Percentiles rank a stretch among this genome's conserved stretches.
Evolutionary conservation across 1,140 invertebrate species (phyloP).

Genomic region (Conopomorpha cramerella): DNA sequence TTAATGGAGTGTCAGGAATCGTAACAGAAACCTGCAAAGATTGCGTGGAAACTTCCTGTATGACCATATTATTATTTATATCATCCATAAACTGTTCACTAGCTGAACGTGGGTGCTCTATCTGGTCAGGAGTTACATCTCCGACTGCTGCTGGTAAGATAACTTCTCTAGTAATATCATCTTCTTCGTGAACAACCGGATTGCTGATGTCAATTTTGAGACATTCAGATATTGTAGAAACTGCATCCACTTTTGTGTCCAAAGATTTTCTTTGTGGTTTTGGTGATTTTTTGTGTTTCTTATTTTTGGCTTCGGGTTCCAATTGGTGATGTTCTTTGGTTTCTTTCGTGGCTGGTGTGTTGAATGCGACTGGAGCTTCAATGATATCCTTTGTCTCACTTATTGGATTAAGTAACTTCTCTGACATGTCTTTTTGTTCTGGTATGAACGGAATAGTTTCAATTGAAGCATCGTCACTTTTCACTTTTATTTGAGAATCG

Average conservation of each 20-base stretch:
- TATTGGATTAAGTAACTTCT: too few species aligned
- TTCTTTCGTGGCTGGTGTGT: too few species aligned
- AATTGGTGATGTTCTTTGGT: too few species aligned
- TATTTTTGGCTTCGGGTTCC: background rate
- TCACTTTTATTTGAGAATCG: too few species aligned
- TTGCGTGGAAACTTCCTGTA: conserved; percentile 25
- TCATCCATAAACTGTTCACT: conserved; percentile 27
- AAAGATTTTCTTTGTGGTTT: background rate
- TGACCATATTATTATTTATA: conserved; percentile 30
- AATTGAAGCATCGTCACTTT: too few species aligned
- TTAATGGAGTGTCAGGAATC: conserved; percentile 16
- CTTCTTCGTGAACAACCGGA: too few species aligned
- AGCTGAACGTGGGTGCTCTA: conserved; percentile 27
- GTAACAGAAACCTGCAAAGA: conserved; percentile 14
- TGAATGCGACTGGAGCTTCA: background rate
- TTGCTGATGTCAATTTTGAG: too few species aligned
- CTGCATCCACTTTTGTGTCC: too few species aligned
- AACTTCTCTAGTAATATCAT: background rate
- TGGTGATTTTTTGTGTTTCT: conserved; percentile 3
- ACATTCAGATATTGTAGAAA: too few species aligned
- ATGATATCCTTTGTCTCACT: background rate
- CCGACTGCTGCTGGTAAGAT: background rate
- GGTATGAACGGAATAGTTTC: too few species aligned
- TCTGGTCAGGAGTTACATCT: conserved; percentile 28
- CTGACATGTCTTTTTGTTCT: conserved; percentile 2